phyloP scores from a whole-genome alignment of 2,797 vertebrate genomes.

The Gambelia wislizenii region DNA sequence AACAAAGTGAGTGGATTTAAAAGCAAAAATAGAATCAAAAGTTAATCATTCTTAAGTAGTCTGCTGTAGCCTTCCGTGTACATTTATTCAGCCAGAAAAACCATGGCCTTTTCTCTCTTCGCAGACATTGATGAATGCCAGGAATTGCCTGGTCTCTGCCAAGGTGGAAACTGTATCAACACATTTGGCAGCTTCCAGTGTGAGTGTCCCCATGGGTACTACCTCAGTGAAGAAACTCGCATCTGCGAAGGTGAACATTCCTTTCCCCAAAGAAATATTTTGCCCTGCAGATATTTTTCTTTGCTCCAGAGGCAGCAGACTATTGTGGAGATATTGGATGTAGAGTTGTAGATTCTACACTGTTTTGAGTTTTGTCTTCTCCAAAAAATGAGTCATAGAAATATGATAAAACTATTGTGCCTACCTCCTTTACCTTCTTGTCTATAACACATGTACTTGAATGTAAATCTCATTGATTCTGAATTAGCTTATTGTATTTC shows the following conservation, averaged over 20 bases:
- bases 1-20: conserved; percentile 11
- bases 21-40: not conserved
- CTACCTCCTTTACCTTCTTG: not conserved
- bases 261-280: conserved; percentile 6
- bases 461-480: not conserved
- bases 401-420: not conserved
- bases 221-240: conserved; percentile 85
- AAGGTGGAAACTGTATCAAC: conserved; percentile 88
- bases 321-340: not conserved
- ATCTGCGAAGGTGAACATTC: conserved; percentile 85
- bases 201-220: conserved; percentile 85
- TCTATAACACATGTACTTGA: not conserved
- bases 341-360: not conserved
- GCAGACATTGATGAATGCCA: conserved; percentile 89
- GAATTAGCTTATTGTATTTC: not conserved
- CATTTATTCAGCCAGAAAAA: conserved; percentile 42
- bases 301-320: not conserved
- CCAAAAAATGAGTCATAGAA: not conserved
- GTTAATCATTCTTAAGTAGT: conserved; percentile 28
- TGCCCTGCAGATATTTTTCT: not conserved
- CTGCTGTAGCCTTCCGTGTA: conserved; percentile 34
- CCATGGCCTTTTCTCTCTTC: conserved; percentile 43
- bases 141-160: conserved; percentile 87
- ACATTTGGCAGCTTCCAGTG: conserved; percentile 89
- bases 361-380: not conserved